Conservation (phyloP, 2,797 vertebrate species). For the Urophycis tenuis region DNA sequence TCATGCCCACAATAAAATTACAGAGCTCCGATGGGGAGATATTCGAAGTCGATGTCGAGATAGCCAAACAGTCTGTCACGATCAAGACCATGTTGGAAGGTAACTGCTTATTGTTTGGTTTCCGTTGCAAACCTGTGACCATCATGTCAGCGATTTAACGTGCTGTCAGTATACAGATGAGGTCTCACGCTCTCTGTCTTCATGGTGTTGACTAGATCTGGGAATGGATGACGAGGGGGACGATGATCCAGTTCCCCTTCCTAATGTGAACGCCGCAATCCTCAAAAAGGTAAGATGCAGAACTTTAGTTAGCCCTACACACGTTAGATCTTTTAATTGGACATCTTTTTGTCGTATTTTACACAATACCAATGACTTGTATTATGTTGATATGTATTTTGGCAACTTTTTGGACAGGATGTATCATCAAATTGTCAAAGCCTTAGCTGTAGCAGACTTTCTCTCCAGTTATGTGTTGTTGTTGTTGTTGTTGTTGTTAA, state of each 20-base stretch:
- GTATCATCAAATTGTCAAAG: no score
- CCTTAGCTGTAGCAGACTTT: no score
- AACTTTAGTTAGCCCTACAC: background rate
- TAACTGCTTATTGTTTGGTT: slow-evolving; percentile 40
- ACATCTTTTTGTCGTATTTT: no score
- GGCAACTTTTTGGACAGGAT: no score
- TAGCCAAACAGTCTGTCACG: slow-evolving; percentile 97
- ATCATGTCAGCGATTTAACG: background rate
- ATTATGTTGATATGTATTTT: no score
- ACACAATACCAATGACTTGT: no score
- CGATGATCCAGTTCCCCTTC: slow-evolving; percentile 96
- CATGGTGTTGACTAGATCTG: slow-evolving; percentile 75
- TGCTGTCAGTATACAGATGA: background rate
- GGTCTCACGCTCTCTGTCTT: background rate
- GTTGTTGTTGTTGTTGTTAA: no score
- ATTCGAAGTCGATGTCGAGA: slow-evolving; percentile 98
- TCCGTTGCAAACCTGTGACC: background rate
- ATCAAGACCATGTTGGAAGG: slow-evolving; percentile 99
- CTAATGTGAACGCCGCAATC: slow-evolving; percentile 97
- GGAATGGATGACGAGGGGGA: slow-evolving; percentile 99
- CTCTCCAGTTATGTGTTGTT: no score
- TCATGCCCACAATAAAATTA: slow-evolving; percentile 95
- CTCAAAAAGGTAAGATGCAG: slow-evolving; percentile 85
- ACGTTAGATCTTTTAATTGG: no score
- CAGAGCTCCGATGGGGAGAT: slow-evolving; percentile 99